A percentile compares a stretch with the other conserved stretches of the same genome.
These are phyloP conservation scores for Speoplatyrhinus poulsoni DNA, from an alignment of 2,113 vertebrate species.

Conservation along the genomic window DNA sequence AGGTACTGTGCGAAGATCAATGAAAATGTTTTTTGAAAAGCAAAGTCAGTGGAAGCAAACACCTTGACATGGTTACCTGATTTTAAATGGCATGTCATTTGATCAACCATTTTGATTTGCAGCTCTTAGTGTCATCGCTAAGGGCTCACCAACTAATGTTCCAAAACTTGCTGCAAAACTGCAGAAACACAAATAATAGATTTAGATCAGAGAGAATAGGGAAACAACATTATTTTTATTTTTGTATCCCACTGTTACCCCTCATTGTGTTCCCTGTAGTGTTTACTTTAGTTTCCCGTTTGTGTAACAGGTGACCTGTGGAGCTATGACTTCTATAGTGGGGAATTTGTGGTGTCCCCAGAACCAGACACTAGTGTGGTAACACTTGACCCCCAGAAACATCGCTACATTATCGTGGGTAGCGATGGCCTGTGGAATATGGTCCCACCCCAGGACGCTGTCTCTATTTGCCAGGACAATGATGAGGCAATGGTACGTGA, in stretches of 20 bases:
- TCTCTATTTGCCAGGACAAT: constrained; percentile 94
- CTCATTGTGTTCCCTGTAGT: not conserved
- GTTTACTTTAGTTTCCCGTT: not conserved
- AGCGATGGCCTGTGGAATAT: constrained; percentile 98
- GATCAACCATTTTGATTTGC: too few species aligned
- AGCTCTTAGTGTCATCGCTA: too few species aligned
- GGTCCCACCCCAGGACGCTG: constrained; percentile 92
- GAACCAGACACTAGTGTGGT: constrained; percentile 95
- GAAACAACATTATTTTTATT: too few species aligned
- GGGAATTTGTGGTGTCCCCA: constrained; percentile 95
- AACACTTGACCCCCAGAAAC: constrained; percentile 86
- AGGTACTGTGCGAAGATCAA: constrained; percentile 47
- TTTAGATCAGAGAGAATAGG: too few species aligned
- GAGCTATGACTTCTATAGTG: constrained; percentile 98
- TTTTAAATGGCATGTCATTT: too few species aligned
- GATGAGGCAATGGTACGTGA: constrained; percentile 76
- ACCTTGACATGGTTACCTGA: too few species aligned
- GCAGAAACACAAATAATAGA: too few species aligned
- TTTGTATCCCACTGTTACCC: too few species aligned
- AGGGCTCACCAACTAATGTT: too few species aligned
- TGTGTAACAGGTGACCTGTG: constrained; percentile 86
- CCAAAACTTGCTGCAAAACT: too few species aligned
- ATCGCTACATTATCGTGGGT: constrained; percentile 92
- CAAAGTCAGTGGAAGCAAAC: not conserved
- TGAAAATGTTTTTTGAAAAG: not conserved